Evolutionary conservation across 2,888 invertebrate genomes (phyloP), one percentile per base, ranked within the genome.

Genomic region (Nomada ferruginata): DNA sequence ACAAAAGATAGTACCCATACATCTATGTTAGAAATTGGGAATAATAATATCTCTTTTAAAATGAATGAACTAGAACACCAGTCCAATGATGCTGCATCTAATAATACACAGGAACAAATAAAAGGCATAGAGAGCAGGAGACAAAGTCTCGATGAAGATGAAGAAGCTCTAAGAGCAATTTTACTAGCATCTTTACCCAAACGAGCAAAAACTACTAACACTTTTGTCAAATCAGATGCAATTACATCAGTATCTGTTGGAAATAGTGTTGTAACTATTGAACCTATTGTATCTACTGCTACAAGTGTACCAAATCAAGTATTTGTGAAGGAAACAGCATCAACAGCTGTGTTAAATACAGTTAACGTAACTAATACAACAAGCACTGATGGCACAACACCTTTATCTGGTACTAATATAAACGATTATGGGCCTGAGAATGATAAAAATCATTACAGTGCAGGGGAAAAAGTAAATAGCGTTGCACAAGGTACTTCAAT

Each of bases 141-240:
- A 75, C 82, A 85, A 50, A 93, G 93, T 57, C 42, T 92, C 4
- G 93, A 94, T 0, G 93, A 93, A n/a, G 93, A 93, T 64, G 93
- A 93, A 61, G 91, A 93, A 63, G 89, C 86, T n/a, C 85, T 94
- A 4, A 84, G 93, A 59, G 91, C 91, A 26, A 87, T 91, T 79
- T 72, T 93, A 29, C 69, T 93, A 13, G 93, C 93, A 23, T 93
- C 93, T 15, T 77, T 93, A 42, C 89, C 90, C 2, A 93, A 91
- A 78, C 85, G 91, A 5, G 57, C 81, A n/a, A 91, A 83, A 42
- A 0, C 23, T 13, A 47, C 29, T 7, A 64, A 44, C 20, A 68
- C 13, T 68, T 26, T 18, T 9, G n/a, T 60, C 15, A 53, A 13
- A 60, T 61, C 63, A 42, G 20, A 9, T 47, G 0, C 72, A 23